A percentile compares a stretch with the other conserved stretches of the same genome.
phyloP scores from a whole-genome alignment of 2,888 invertebrate species.

The Caradrina kadenii region DNA sequence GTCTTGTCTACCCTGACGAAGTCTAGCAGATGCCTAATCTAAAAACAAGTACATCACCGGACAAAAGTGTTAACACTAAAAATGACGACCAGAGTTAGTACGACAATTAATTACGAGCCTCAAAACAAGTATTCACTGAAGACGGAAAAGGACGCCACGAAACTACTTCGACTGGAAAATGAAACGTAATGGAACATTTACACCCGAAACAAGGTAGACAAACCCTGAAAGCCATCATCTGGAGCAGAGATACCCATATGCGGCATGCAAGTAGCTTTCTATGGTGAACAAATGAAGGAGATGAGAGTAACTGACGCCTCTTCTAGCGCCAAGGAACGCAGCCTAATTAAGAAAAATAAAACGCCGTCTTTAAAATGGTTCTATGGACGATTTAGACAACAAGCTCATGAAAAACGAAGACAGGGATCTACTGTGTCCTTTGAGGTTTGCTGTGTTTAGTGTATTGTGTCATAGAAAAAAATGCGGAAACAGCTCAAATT shows the following conservation, averaged over 20 bases:
- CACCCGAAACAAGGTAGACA: slow-evolving; percentile 2
- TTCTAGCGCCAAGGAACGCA: slow-evolving; percentile 29
- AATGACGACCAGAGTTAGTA: slow-evolving; percentile 4
- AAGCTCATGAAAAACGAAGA: neutral
- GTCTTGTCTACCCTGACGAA: neutral
- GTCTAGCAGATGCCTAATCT: neutral
- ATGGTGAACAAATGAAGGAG: slow-evolving; percentile 44
- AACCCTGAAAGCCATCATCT: slow-evolving; percentile 4
- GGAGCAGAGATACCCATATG: slow-evolving; percentile 23
- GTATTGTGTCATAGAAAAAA: neutral
- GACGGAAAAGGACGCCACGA: slow-evolving; percentile 3
- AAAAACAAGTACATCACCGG: neutral
- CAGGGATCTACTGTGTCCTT: neutral
- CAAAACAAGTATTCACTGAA: neutral
- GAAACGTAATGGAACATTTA: slow-evolving; percentile 16
- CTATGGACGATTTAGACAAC: neutral
- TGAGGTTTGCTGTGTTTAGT: neutral
- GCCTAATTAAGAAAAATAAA: slow-evolving; percentile 36
- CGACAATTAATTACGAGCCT: slow-evolving; percentile 10
- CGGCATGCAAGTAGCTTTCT: slow-evolving; percentile 21
- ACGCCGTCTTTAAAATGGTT: slow-evolving; percentile 15
- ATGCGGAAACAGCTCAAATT: neutral
- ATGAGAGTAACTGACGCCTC: slow-evolving; percentile 27
- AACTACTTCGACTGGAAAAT: slow-evolving; percentile 3
- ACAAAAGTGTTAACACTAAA: slow-evolving; percentile 12